Percentiles rank a stretch among this genome's conserved stretches.
Evolutionary conservation across 2,113 vertebrate species (phyloP).

Genomic region (Pseudorasbora parva): DNA sequence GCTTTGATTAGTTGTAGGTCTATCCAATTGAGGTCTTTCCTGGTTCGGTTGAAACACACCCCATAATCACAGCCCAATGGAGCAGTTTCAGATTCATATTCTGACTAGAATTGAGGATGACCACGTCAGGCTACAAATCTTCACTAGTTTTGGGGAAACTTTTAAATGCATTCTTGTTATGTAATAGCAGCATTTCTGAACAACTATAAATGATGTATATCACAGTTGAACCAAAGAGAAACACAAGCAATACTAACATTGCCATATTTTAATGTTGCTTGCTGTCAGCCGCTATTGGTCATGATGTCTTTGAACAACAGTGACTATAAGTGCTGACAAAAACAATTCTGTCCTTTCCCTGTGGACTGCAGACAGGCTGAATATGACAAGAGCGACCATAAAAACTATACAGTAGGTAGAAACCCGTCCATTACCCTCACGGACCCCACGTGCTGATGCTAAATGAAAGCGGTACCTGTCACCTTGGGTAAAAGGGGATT

Average conservation of each 20-base stretch:
- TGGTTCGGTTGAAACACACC: no score
- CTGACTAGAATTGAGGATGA: no score
- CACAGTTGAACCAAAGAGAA: background rate
- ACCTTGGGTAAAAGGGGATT: slow-evolving; percentile 91
- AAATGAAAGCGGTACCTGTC: slow-evolving; percentile 90
- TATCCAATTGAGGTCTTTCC: no score
- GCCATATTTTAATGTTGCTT: slow-evolving; percentile 11
- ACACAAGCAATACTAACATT: background rate
- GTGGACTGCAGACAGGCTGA: slow-evolving; percentile 41
- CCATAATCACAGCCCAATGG: no score
- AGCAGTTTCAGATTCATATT: no score
- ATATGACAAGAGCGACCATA: slow-evolving; percentile 48
- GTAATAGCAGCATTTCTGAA: background rate
- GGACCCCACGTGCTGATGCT: slow-evolving; percentile 82
- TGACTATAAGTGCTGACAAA: slow-evolving; percentile 38
- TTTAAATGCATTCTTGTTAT: background rate
- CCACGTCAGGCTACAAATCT: no score
- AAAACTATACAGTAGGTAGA: slow-evolving; percentile 42
- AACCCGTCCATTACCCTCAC: slow-evolving; percentile 82
- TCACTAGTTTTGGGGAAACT: background rate
- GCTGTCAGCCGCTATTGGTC: slow-evolving; percentile 21
- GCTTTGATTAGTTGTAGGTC: no score
- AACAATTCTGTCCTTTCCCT: slow-evolving; percentile 58
- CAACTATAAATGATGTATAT: background rate
- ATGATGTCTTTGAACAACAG: slow-evolving; percentile 44